phyloP scores from a whole-genome alignment of 2,113 vertebrate species.

The Odontophorus gujanensis region DNA sequence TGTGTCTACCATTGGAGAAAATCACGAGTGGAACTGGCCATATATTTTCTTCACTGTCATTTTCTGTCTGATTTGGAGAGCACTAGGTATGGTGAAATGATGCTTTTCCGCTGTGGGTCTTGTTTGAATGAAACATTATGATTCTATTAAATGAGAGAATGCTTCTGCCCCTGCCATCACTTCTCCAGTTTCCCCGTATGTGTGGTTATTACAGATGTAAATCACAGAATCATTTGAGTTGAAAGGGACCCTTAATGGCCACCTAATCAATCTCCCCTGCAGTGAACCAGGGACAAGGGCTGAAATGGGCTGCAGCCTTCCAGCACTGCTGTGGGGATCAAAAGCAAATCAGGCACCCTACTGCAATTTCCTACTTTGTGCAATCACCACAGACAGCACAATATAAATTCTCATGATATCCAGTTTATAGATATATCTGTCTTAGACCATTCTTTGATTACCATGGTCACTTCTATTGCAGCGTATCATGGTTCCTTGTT shows the following conservation, averaged over 20 bases:
- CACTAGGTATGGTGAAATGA: constrained; percentile 71
- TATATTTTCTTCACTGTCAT: constrained; percentile 84
- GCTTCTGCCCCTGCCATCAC: background rate
- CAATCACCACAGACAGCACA: background rate
- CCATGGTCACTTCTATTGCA: background rate
- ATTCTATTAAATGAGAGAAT: background rate
- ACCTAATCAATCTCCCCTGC: no score
- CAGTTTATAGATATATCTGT: background rate
- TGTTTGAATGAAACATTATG: background rate
- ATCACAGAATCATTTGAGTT: no score
- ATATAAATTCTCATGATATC: background rate
- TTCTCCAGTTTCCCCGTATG: background rate
- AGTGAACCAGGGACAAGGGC: background rate
- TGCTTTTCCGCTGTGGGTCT: background rate
- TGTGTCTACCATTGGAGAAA: constrained; percentile 83
- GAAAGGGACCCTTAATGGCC: no score
- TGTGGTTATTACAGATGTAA: background rate
- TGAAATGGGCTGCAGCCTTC: background rate
- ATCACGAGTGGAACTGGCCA: constrained; percentile 85
- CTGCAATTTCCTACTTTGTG: background rate
- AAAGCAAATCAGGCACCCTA: background rate
- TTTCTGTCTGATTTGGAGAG: constrained; percentile 85
- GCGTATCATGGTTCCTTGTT: background rate
- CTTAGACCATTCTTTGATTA: background rate
- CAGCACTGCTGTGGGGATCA: background rate